Base-by-base conservation (phyloP, 2,113 vertebrate species). In the Otis tarda region DNA sequence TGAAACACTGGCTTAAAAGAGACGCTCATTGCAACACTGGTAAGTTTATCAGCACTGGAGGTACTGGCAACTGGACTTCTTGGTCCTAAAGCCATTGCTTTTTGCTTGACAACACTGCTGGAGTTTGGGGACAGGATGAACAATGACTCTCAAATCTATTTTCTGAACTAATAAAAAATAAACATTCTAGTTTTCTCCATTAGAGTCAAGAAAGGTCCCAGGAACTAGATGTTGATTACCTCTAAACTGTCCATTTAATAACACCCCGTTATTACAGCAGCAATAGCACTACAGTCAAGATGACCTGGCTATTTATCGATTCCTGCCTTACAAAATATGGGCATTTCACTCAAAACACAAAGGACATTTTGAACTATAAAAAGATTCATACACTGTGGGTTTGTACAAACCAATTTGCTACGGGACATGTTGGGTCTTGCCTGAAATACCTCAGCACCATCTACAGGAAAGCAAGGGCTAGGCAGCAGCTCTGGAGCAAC, bases 381-480 rank as follows among this genome's bases (percentile, higher is more conserved):
- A 45, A 55, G 47, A 79, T 69, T 49, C 41, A 10, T n/a, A 25
- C 19, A 4, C 27, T 27, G 61, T 25, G 77, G 39, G 39, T 94
- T 53, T 53, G 35, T 56, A 84, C 41, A 68, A 82, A 78, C 12
- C 56, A 52, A 4, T 33, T 35, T 16, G 56, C 49, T 64, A 64
- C 76, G 61, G 73, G 33, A 91, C 19, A 2, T 12, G 83, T 28
- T 61, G 14, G 49, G 45, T 94, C 94, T 89, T 91, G 93, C 91
- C 87, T 95, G 89, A 96, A 95, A 91, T 89, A 82, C 95, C 93
- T 93, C 94, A 97, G 96, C 96, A 96, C 96, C 96, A 95, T 24
- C 96, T 97, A 95, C 87, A 97, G 96, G 96, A 94, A 82, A 74
- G 10, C 74, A 73, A 76, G 63, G 57, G 94, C 89, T 53, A 52